Evolutionary conservation across 2,888 invertebrate genomes (phyloP).

Genomic region (Pammene aurita): DNA sequence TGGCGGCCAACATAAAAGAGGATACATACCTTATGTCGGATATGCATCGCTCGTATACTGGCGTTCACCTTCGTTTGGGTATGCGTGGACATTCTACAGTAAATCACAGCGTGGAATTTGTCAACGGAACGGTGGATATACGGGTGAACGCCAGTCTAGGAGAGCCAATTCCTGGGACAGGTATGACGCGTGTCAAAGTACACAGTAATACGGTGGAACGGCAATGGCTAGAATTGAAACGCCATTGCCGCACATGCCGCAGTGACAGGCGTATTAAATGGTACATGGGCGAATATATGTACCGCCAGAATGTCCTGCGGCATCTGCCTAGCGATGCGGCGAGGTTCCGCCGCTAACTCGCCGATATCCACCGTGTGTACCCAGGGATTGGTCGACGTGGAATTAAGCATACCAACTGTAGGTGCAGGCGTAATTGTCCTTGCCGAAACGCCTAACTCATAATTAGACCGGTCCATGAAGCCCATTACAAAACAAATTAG

Average conservation of each 20-base stretch:
- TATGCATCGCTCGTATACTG: constrained; percentile 4
- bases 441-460: too few species aligned
- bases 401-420: too few species aligned
- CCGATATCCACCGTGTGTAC: background rate
- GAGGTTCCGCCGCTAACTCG: background rate
- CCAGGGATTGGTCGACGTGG: constrained; percentile 6
- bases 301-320: constrained; percentile 14
- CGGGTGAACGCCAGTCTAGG: background rate
- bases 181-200: background rate
- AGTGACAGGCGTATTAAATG: background rate
- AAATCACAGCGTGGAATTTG: constrained; percentile 14
- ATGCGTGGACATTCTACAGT: constrained; percentile 13
- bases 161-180: background rate
- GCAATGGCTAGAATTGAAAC: constrained; percentile 11
- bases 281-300: constrained; percentile 24
- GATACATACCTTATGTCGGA: background rate
- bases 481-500: too few species aligned
- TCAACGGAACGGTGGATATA: background rate
- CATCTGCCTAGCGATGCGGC: background rate
- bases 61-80: background rate
- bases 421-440: too few species aligned
- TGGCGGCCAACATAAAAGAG: background rate
- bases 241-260: background rate
- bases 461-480: too few species aligned
- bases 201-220: constrained; percentile 2